Base-by-base conservation (phyloP, 2,888 invertebrate species). In the Hermaeophaga mercurialis region DNA sequence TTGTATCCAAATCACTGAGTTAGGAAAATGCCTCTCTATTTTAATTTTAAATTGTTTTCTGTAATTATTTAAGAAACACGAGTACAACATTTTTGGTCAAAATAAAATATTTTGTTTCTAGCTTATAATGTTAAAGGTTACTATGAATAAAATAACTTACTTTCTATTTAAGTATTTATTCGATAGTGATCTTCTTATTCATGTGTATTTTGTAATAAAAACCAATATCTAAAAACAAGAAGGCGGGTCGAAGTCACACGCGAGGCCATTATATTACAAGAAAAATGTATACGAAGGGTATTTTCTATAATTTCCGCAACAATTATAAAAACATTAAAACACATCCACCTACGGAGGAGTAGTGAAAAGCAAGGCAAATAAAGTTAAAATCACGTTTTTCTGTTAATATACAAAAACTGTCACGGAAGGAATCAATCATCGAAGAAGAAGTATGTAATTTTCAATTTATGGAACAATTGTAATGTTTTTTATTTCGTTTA, bases 301-400 rank as follows among this genome's bases (percentile, higher is more conserved):
- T 36, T 36, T 36, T 36, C 36, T 36, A 36, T 36, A 36, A 36
- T 36, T 36, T 36, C 36, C 14, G 36, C 17, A 36, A 36, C 17
- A 36, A 36, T 36, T 36, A 36, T 36, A 36, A 36, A 36, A 36
- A 17, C 36, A 36, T 36, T 36, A 36, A 36, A 36, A 36, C 17
- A 36, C 17, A 2, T 36, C 7, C 33, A 31, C 9, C 5, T 31
- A 11, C 31, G 31, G 12, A 3, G 6, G 5, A 36, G 17, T 4
- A 8, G 36, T 8, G 8, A 17, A 36, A 17, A n/a, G 7, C 2
- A 36, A 36, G 17, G 17, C 3, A 36, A 36, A 36, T 36, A 36
- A 15, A 36, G 9, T 36, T 1, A 36, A 36, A 36, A 36, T 36
- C 36, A 36, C 36, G 15, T 36, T 36, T 36, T 36, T 36, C 2